Conservation (phyloP, 2,113 vertebrate species). For the Sorex fumeus region DNA sequence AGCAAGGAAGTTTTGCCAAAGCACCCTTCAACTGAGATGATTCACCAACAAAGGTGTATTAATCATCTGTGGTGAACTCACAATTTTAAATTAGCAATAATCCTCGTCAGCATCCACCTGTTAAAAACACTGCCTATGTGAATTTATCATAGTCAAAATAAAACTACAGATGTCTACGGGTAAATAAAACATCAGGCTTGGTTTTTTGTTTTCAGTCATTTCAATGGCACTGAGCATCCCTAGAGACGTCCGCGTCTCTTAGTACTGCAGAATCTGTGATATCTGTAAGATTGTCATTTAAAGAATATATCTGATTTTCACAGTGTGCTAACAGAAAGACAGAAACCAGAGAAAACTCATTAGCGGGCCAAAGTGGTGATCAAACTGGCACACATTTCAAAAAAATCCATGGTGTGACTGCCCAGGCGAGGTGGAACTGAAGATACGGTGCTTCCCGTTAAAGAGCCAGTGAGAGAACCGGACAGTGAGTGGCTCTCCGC, state of each 20-base stretch:
- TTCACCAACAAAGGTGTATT: slow-evolving; percentile 34
- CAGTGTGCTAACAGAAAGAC: slow-evolving; percentile 71
- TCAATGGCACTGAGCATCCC: slow-evolving; percentile 52
- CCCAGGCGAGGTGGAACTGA: slow-evolving; percentile 93
- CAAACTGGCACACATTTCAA: slow-evolving; percentile 99
- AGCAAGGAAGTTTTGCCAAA: slow-evolving; percentile 7
- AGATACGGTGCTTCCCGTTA: slow-evolving; percentile 90
- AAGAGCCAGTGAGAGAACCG: slow-evolving; percentile 93
- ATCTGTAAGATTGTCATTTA: slow-evolving; percentile 63
- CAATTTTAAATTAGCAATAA: slow-evolving; percentile 56
- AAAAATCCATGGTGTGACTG: slow-evolving; percentile 99
- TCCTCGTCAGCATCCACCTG: not conserved
- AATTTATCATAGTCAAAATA: slow-evolving; percentile 21
- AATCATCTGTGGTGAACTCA: slow-evolving; percentile 21
- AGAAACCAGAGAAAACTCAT: slow-evolving; percentile 70
- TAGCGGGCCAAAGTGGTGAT: slow-evolving; percentile 97
- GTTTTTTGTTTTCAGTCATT: slow-evolving; percentile 63
- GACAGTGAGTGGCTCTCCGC: slow-evolving; percentile 90
- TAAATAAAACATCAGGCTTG: slow-evolving; percentile 55
- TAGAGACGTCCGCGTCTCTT: slow-evolving; percentile 58
- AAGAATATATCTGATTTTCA: slow-evolving; percentile 81
- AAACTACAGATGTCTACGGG: slow-evolving; percentile 54
- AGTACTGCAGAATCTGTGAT: slow-evolving; percentile 52
- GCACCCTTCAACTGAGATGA: not conserved
- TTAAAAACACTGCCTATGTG: slow-evolving; percentile 11